Percentiles rank a stretch among this genome's conserved stretches.
Evolutionary conservation across 2,113 vertebrate species (phyloP).

Genomic region (Cacatua alba): DNA sequence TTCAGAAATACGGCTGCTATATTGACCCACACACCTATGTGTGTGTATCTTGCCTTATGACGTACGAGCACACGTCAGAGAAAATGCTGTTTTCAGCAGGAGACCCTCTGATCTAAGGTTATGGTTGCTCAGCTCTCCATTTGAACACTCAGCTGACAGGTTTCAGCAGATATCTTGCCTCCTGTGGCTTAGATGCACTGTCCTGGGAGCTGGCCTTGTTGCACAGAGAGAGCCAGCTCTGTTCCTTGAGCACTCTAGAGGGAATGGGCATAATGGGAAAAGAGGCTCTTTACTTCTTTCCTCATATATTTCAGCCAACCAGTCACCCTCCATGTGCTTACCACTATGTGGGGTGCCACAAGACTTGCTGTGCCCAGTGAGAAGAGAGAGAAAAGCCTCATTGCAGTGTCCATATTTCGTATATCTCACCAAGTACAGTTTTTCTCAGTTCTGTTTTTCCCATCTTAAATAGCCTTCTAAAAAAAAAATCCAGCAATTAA

Average conservation of each 20-base stretch:
- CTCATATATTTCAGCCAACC: not conserved
- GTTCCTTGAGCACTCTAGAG: not conserved
- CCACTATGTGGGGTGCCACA: not conserved
- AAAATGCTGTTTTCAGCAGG: not conserved
- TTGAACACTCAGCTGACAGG: not conserved
- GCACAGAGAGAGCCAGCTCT: not conserved
- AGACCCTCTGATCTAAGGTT: not conserved
- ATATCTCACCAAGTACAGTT: not conserved
- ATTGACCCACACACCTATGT: not conserved
- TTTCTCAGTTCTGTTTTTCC: not conserved
- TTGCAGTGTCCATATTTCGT: not conserved
- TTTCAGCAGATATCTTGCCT: not conserved
- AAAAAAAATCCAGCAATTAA: not conserved
- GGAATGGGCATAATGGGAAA: not conserved
- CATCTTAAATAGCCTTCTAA: not conserved
- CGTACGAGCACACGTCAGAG: fast-evolving
- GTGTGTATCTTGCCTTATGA: not conserved
- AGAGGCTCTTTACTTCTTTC: not conserved
- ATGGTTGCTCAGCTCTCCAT: not conserved
- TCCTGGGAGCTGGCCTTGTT: not conserved
- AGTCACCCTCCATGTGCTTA: not conserved
- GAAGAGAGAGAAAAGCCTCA: not conserved
- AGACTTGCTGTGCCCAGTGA: not conserved
- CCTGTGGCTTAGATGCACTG: not conserved
- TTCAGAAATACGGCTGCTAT: not conserved